A percentile compares a stretch with the other conserved stretches of the same genome.
Conservation (phyloP, 2,797 vertebrate genomes). For the Margarornis squamiger region DNA sequence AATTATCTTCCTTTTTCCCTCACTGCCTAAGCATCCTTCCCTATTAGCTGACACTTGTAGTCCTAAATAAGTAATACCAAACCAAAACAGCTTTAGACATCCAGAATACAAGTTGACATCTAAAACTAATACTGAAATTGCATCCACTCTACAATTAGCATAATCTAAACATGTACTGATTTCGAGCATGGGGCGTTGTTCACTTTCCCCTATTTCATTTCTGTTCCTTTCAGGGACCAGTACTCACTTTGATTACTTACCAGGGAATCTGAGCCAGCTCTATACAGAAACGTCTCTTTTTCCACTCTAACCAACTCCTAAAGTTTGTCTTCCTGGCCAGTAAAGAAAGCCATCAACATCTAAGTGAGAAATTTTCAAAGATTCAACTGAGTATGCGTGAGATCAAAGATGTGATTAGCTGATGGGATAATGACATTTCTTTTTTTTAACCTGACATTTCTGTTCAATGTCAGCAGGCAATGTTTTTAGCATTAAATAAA, state of each 20-base stretch:
- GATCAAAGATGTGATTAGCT: neutral
- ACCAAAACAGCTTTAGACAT: neutral
- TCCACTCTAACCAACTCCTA: neutral
- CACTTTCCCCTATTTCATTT: neutral
- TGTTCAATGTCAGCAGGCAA: neutral
- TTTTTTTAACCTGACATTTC: neutral
- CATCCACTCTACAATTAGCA: rapidly evolving
- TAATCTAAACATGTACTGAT: neutral
- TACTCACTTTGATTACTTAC: neutral
- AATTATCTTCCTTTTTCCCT: neutral
- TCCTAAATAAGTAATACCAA: neutral
- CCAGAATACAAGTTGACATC: neutral
- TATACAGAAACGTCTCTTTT: neutral
- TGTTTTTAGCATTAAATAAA: neutral
- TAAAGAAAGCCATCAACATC: neutral
- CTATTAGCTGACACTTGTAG: neutral
- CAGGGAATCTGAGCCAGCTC: neutral
- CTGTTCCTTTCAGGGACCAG: neutral
- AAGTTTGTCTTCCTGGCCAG: neutral
- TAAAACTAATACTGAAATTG: neutral
- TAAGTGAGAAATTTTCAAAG: neutral
- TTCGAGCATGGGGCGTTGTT: neutral
- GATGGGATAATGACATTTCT: neutral
- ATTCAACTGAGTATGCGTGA: neutral
- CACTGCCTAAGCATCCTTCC: neutral